These are phyloP conservation scores for Falco rusticolus DNA, from an alignment of 2,797 vertebrate species.

Conservation along the genomic window DNA sequence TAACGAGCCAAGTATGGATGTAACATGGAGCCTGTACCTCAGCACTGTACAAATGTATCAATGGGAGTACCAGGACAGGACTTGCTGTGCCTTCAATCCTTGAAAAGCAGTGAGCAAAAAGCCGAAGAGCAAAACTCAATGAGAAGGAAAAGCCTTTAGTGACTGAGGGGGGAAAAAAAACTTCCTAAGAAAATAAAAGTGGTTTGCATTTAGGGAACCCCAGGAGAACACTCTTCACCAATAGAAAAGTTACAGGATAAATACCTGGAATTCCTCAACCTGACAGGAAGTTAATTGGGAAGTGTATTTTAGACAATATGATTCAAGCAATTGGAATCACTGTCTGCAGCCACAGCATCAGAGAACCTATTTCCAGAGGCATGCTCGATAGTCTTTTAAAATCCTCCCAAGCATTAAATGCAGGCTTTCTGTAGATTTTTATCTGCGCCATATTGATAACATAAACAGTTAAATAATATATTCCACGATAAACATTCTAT, in stretches of 20 bases:
- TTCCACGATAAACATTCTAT: neutral
- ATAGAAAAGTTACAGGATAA: neutral
- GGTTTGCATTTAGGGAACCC: neutral
- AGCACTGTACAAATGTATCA: neutral
- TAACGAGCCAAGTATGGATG: conserved; percentile 77
- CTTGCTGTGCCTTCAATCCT: neutral
- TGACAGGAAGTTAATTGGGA: neutral
- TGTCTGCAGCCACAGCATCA: neutral
- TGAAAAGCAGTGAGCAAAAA: neutral
- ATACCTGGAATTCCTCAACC: neutral
- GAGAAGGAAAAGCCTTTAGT: neutral
- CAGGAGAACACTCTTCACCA: neutral
- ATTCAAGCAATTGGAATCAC: neutral
- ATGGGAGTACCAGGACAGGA: neutral
- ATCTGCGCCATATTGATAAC: neutral
- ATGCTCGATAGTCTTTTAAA: neutral
- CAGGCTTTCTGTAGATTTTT: neutral
- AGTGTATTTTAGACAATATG: neutral
- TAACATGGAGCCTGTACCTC: conserved; percentile 59
- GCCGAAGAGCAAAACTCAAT: neutral
- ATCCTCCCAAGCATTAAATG: neutral
- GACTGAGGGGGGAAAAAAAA: neutral
- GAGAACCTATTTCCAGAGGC: neutral
- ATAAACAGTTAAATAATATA: neutral
- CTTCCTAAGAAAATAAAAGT: neutral